Evolutionary conservation across 1,140 invertebrate species (phyloP).

Genomic region (Ridgeia piscesae): DNA sequence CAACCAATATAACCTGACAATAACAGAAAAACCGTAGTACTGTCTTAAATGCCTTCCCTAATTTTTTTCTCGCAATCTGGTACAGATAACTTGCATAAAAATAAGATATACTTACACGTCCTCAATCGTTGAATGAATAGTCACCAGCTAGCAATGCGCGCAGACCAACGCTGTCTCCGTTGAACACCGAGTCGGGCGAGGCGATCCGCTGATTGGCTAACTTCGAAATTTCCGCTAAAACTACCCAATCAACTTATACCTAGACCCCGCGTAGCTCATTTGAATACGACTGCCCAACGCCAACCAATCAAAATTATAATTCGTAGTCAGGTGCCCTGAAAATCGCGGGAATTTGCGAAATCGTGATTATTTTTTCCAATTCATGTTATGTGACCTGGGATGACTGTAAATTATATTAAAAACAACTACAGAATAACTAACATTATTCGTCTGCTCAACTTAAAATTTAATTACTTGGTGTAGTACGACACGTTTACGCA

Average conservation of each 20-base stretch:
- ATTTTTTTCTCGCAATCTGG: not conserved
- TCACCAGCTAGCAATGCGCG: not conserved
- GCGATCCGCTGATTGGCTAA: constrained; percentile 60
- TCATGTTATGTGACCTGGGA: not conserved
- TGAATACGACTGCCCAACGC: not conserved
- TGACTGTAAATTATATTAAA: not conserved
- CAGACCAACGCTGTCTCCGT: constrained; percentile 14
- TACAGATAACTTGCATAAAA: not conserved
- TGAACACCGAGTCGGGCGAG: constrained; percentile 13
- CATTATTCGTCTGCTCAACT: not conserved
- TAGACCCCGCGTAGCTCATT: not conserved
- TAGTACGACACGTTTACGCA: not conserved
- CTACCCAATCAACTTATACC: constrained; percentile 60
- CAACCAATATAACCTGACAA: not conserved
- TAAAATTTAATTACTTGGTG: not conserved
- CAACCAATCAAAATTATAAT: not conserved
- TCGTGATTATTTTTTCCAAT: not conserved
- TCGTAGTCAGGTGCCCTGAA: not conserved
- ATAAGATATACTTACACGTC: not conserved
- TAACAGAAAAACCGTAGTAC: not conserved
- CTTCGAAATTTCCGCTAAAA: constrained; percentile 67
- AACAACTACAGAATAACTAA: not conserved
- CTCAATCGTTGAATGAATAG: not conserved
- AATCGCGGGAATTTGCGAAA: constrained; percentile 3
- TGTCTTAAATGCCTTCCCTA: not conserved